Evolutionary conservation across 2,113 vertebrate genomes (phyloP).

Genomic region (Podocnemis expansa): DNA sequence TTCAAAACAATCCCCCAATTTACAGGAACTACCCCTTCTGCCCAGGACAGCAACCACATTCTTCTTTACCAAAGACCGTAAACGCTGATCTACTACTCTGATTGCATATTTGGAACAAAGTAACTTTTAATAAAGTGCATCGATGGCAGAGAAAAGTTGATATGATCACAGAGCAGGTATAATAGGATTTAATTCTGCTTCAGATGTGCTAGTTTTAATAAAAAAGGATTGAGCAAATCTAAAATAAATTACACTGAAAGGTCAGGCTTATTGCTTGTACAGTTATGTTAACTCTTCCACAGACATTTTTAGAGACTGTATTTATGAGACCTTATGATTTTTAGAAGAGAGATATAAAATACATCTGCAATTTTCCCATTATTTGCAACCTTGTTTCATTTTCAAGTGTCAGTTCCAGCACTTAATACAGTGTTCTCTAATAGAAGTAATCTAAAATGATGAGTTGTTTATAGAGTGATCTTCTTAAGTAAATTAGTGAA

Average conservation of each 20-base stretch:
- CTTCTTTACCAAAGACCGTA: slow-evolving; percentile 29
- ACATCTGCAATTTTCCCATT: slow-evolving; percentile 75
- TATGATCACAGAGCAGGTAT: slow-evolving; percentile 77
- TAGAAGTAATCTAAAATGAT: slow-evolving; percentile 64
- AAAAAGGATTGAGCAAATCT: slow-evolving; percentile 84
- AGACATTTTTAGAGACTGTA: slow-evolving; percentile 80
- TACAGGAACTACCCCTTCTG: background rate
- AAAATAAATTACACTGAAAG: slow-evolving; percentile 87
- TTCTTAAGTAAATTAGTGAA: slow-evolving; percentile 69
- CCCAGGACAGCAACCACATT: background rate
- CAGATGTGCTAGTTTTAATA: slow-evolving; percentile 87
- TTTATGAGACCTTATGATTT: slow-evolving; percentile 83
- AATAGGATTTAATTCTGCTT: slow-evolving; percentile 87
- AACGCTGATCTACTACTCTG: slow-evolving; percentile 65
- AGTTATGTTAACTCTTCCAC: slow-evolving; percentile 82
- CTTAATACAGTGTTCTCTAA: slow-evolving; percentile 76
- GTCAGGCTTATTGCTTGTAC: slow-evolving; percentile 85
- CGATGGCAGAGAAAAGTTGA: slow-evolving; percentile 72
- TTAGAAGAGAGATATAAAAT: slow-evolving; percentile 76
- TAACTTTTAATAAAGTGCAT: slow-evolving; percentile 82
- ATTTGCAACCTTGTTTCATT: slow-evolving; percentile 75
- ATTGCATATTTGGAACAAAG: slow-evolving; percentile 78
- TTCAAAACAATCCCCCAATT: background rate
- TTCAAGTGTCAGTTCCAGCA: slow-evolving; percentile 66
- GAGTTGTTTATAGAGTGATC: slow-evolving; percentile 73